Evolutionary conservation across 2,113 vertebrate genomes (phyloP).

Genomic region (Smithornis capensis): DNA sequence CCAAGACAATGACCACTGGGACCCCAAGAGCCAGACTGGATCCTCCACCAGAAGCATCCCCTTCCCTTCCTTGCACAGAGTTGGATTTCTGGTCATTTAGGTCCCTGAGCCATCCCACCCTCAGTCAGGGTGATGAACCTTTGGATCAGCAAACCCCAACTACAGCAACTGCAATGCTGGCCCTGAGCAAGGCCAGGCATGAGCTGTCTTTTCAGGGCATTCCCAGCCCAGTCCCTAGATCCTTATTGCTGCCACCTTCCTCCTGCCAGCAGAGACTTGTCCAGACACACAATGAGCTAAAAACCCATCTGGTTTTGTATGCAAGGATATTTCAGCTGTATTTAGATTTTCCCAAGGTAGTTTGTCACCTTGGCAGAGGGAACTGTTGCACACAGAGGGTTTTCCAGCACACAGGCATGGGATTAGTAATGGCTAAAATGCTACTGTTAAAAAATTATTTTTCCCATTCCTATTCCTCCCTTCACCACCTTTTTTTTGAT

Average conservation of each 20-base stretch:
- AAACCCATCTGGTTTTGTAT: background rate
- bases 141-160: background rate
- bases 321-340: background rate
- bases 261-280: background rate
- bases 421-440: background rate
- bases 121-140: background rate
- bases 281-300: background rate
- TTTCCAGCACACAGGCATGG: background rate
- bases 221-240: background rate
- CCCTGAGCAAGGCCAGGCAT: rapidly evolving
- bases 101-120: background rate
- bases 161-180: rapidly evolving
- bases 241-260: background rate
- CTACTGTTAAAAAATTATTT: background rate
- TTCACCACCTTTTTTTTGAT: rapidly evolving
- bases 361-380: background rate
- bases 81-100: background rate
- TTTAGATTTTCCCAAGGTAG: background rate
- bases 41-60: background rate
- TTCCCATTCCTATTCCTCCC: background rate
- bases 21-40: background rate
- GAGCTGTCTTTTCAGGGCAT: background rate
- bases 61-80: background rate
- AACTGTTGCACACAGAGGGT: background rate
- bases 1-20: background rate